These are phyloP conservation scores for Otis tarda DNA, from an alignment of 2,113 vertebrate species.

Conservation along the genomic window DNA sequence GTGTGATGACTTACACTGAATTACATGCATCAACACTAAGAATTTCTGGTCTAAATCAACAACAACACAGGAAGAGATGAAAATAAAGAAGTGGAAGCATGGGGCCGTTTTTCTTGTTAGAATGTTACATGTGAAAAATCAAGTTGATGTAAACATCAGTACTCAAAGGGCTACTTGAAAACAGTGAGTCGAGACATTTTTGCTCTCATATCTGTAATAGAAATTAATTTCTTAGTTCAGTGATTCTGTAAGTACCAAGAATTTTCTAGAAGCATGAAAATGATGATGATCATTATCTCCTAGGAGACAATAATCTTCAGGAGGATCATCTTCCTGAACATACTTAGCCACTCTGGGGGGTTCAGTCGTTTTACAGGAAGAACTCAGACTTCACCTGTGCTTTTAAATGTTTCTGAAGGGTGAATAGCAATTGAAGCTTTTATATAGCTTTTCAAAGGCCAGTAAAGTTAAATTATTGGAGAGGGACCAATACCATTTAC, in stretches of 20 bases:
- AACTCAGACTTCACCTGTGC: background rate
- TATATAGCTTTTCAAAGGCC: background rate
- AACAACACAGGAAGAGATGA: background rate
- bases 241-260: background rate
- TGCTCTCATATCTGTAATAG: background rate
- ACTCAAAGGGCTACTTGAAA: background rate
- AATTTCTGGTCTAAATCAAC: background rate
- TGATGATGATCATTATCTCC: background rate
- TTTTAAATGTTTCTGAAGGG: background rate
- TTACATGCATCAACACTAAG: background rate
- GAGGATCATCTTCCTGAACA: background rate
- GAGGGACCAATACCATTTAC: background rate
- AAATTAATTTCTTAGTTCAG: conserved; percentile 31
- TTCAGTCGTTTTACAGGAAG: background rate
- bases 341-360: background rate
- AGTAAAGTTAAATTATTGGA: background rate
- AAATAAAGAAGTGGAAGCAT: background rate
- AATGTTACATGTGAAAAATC: background rate
- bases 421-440: background rate
- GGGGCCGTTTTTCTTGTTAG: background rate
- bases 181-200: background rate
- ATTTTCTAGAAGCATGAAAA: background rate
- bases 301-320: background rate
- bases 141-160: background rate
- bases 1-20: background rate